Conservation (phyloP, 2,888 invertebrate genomes). For the Baronia brevicornis region DNA sequence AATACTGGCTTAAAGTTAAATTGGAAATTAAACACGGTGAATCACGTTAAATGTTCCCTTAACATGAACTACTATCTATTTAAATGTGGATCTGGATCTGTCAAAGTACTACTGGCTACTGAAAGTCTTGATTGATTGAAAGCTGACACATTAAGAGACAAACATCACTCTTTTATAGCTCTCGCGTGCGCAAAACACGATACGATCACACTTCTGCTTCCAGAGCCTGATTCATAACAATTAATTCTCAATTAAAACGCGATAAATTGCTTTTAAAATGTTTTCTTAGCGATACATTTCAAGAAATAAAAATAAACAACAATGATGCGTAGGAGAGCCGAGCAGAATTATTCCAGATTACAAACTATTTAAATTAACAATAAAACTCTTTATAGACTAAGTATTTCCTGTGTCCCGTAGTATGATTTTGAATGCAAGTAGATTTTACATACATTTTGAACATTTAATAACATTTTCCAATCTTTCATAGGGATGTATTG, state of each 20-base stretch:
- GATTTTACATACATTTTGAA: too few species aligned
- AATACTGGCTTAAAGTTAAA: too few species aligned
- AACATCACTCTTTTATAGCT: neutral
- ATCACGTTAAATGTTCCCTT: neutral
- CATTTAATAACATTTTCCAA: too few species aligned
- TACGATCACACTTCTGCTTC: conserved; percentile 25
- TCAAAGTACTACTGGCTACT: too few species aligned
- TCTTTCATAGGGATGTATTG: too few species aligned
- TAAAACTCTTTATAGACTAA: neutral
- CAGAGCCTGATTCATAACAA: conserved; percentile 24
- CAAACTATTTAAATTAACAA: neutral
- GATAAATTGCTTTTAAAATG: conserved; percentile 24
- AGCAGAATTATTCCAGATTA: conserved; percentile 1
- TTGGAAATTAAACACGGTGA: too few species aligned
- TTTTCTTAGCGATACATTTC: conserved; percentile 19
- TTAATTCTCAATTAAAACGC: conserved; percentile 29
- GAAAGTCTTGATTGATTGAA: conserved; percentile 13
- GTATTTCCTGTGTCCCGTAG: too few species aligned
- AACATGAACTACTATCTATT: conserved; percentile 10
- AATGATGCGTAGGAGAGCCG: conserved; percentile 4
- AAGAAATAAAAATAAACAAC: conserved; percentile 5
- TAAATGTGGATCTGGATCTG: conserved; percentile 12
- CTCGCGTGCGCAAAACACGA: conserved; percentile 17
- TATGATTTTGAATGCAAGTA: too few species aligned
- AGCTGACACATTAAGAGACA: conserved; percentile 9